Evolutionary conservation across 2,888 invertebrate genomes (phyloP).

Genomic region (Deilephila elpenor): DNA sequence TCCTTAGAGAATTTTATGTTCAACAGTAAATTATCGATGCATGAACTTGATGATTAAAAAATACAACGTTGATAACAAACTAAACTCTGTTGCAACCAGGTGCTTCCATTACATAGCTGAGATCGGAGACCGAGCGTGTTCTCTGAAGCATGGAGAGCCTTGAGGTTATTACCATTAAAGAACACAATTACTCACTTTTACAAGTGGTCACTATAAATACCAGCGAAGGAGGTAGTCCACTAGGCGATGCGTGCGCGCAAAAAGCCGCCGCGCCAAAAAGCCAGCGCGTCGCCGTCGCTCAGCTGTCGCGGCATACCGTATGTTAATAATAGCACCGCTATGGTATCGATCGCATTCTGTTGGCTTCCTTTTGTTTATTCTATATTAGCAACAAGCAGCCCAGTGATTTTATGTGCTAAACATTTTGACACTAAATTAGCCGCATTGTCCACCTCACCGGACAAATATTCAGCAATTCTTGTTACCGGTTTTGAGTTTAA

Average conservation of each 20-base stretch:
- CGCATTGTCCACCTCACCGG: no score
- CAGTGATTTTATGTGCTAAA: slow-evolving; percentile 10
- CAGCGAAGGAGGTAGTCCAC: not conserved
- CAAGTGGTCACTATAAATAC: not conserved
- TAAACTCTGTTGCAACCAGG: no score
- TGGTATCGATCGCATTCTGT: slow-evolving; percentile 25
- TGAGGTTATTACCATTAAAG: not conserved
- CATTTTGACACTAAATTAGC: no score
- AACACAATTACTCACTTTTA: not conserved
- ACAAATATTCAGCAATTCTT: no score
- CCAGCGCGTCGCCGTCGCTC: slow-evolving; percentile 5
- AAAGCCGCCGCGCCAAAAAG: slow-evolving; percentile 18
- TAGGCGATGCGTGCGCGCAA: slow-evolving; percentile 9
- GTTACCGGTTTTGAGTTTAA: no score
- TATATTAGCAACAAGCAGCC: slow-evolving; percentile 18
- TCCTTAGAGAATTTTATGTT: no score
- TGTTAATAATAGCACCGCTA: slow-evolving; percentile 25
- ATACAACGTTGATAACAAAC: no score
- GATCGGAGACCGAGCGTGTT: not conserved
- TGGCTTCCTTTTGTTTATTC: slow-evolving; percentile 25
- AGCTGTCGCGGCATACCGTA: slow-evolving; percentile 23
- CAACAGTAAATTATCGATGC: no score
- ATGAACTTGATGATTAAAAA: no score
- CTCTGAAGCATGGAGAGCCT: not conserved
- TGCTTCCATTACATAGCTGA: not conserved